These are phyloP conservation scores for Parascotia fuliginaria DNA, from an alignment of 2,888 invertebrate genomes.

Conservation along the genomic window DNA sequence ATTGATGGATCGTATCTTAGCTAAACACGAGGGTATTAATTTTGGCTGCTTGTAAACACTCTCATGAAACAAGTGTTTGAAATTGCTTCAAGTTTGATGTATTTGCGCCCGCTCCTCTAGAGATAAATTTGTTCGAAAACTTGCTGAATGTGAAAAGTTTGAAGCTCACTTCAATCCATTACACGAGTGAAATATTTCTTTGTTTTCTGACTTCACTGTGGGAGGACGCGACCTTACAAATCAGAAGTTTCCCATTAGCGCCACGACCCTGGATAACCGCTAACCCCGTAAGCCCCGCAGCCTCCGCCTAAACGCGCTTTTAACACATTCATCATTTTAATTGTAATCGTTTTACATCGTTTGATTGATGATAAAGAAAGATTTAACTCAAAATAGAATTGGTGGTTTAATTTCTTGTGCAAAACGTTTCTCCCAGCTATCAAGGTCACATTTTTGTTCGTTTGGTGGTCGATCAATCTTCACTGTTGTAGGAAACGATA, in stretches of 20 bases:
- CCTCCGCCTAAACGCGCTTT: constrained; percentile 34
- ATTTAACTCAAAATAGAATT: constrained; percentile 19
- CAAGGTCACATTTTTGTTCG: constrained; percentile 26
- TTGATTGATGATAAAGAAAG: constrained; percentile 50
- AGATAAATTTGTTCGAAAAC: constrained; percentile 85
- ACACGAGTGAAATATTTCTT: constrained; percentile 85
- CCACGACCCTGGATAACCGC: constrained; percentile 24
- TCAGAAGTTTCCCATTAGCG: constrained; percentile 72
- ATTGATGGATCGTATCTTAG: background rate
- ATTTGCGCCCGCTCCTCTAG: constrained; percentile 78
- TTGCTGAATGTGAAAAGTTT: constrained; percentile 85
- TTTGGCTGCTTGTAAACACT: constrained; percentile 70
- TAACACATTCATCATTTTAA: constrained; percentile 52
- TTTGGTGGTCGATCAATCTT: constrained; percentile 74
- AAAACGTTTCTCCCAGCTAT: constrained; percentile 10
- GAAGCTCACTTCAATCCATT: constrained; percentile 85
- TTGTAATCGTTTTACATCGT: constrained; percentile 46
- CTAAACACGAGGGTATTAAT: constrained; percentile 49
- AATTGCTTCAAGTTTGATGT: constrained; percentile 84
- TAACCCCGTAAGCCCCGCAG: constrained; percentile 12
- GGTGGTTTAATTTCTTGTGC: constrained; percentile 29
- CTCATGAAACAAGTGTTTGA: constrained; percentile 78
- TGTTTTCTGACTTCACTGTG: constrained; percentile 77
- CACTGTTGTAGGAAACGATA: constrained; percentile 71
- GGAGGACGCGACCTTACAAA: constrained; percentile 70